Evolutionary conservation across 2,113 vertebrate genomes (phyloP).

Genomic region (Tautogolabrus adspersus): DNA sequence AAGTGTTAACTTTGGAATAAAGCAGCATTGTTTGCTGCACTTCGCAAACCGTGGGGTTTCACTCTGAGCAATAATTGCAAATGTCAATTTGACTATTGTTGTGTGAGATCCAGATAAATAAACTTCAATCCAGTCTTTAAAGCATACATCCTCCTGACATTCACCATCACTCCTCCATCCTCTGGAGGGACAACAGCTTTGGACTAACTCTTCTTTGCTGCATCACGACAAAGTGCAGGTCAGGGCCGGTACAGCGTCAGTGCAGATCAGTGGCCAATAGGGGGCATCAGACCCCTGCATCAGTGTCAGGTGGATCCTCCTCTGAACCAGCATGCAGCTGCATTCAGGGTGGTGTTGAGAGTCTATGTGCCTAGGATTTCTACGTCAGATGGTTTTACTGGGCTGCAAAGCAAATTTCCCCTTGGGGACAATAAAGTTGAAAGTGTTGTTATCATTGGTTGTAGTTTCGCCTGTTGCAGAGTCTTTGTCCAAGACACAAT

Average conservation of each 20-base stretch:
- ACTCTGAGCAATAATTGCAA: conserved; percentile 26
- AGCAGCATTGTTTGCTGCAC: conserved; percentile 2
- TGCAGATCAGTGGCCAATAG: conserved; percentile 59
- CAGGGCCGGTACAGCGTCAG: conserved; percentile 30
- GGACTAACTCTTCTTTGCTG: conserved; percentile 4
- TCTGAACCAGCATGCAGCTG: conserved; percentile 6
- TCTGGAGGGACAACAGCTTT: neutral
- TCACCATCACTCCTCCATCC: neutral
- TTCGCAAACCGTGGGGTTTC: conserved; percentile 24
- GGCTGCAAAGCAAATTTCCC: too few species aligned
- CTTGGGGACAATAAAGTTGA: too few species aligned
- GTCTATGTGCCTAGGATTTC: too few species aligned
- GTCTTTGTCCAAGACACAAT: conserved; percentile 55
- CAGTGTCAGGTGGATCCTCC: conserved; percentile 14
- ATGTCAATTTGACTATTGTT: conserved; percentile 37
- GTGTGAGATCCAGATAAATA: conserved; percentile 35
- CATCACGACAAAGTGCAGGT: conserved; percentile 15
- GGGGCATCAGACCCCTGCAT: conserved; percentile 55
- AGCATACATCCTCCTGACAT: conserved; percentile 20
- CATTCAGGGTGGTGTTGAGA: conserved; percentile 3
- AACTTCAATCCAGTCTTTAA: conserved; percentile 23
- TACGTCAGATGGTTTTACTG: too few species aligned
- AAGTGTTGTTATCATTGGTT: conserved; percentile 15
- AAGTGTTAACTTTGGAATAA: conserved; percentile 13
- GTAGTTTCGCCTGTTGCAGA: conserved; percentile 35